Conservation (phyloP, 2,113 vertebrate genomes). For the Turnix velox region DNA sequence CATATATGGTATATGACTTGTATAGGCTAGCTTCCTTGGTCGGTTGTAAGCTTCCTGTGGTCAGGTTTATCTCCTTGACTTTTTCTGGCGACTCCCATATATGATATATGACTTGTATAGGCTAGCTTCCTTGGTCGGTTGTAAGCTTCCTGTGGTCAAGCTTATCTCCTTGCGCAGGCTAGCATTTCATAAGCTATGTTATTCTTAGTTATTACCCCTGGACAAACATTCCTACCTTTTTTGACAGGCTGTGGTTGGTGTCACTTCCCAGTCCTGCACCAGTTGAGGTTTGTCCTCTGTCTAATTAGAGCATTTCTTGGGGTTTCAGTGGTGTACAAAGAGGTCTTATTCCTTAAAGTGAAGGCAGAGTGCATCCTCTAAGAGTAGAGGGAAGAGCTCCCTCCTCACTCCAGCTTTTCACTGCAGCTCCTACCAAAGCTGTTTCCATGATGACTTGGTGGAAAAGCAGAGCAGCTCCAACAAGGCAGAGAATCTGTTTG, state of each 20-base stretch:
- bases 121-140: too few relatives aligned
- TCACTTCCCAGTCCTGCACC: neutral
- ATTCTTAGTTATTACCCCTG: too few relatives aligned
- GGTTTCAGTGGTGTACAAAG: neutral
- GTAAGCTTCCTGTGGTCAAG: too few relatives aligned
- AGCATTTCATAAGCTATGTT: too few relatives aligned
- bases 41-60: too few relatives aligned
- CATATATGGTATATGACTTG: too few relatives aligned
- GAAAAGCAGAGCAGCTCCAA: neutral
- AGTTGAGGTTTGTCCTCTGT: neutral
- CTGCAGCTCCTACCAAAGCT: neutral
- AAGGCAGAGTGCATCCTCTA: neutral
- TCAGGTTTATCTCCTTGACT: too few relatives aligned
- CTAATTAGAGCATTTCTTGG: neutral
- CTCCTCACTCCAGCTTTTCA: neutral
- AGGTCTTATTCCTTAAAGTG: neutral
- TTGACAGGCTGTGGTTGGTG: neutral
- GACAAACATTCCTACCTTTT: too few relatives aligned
- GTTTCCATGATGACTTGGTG: neutral
- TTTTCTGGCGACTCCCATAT: too few relatives aligned
- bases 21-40: too few relatives aligned
- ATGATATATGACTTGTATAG: too few relatives aligned
- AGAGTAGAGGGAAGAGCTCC: neutral
- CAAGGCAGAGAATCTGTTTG: neutral
- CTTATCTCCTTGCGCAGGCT: too few relatives aligned